A percentile compares a stretch with the other conserved stretches of the same genome.
Evolutionary conservation across 2,888 invertebrate genomes (phyloP).

Genomic region (Eudemis profundana): DNA sequence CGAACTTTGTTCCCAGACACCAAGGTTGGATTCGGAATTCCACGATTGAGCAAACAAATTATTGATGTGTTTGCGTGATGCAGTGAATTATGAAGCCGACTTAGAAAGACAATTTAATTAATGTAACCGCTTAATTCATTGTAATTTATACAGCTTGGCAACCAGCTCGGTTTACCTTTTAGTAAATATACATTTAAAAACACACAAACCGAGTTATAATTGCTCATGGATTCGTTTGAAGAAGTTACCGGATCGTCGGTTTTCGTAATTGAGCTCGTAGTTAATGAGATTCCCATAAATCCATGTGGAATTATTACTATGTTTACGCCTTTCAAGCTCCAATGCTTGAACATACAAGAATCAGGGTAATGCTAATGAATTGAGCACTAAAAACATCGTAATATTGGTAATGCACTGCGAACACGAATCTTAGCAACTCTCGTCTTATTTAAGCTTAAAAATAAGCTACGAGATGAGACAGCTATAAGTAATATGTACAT

Average conservation of each 20-base stretch:
- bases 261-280: constrained; percentile 25
- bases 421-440: too few species aligned
- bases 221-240: constrained; percentile 21
- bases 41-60: constrained; percentile 44
- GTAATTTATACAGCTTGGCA: constrained; percentile 46
- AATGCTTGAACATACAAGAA: neutral
- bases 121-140: constrained; percentile 41
- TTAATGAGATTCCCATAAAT: constrained; percentile 19
- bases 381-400: neutral
- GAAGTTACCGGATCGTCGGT: constrained; percentile 19
- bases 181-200: constrained; percentile 6
- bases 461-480: too few species aligned
- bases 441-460: too few species aligned
- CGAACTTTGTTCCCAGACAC: neutral
- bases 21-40: neutral
- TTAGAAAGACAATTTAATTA: constrained; percentile 52
- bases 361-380: neutral
- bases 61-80: constrained; percentile 55
- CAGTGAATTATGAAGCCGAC: constrained; percentile 47
- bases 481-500: too few species aligned
- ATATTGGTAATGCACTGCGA: too few species aligned
- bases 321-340: constrained; percentile 6
- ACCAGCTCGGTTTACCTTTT: constrained; percentile 20
- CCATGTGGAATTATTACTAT: neutral
- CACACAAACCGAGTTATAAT: constrained; percentile 4